phyloP scores from a whole-genome alignment of 2,797 vertebrate genomes.

The Chaetodon trifasciatus region DNA sequence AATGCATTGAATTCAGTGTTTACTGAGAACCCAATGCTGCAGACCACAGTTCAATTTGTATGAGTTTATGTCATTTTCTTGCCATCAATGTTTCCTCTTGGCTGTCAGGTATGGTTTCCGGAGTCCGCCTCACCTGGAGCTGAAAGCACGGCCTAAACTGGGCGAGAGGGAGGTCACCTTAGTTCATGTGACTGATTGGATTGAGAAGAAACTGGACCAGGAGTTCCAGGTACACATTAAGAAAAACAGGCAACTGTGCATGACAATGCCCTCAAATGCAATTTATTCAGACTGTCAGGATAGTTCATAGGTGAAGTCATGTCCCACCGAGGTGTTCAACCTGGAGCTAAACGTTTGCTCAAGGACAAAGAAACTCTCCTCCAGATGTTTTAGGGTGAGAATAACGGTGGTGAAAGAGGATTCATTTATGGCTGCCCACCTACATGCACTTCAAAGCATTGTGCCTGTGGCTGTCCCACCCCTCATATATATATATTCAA shows the following conservation, averaged over 20 bases:
- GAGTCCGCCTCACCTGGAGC: slow-evolving; percentile 93
- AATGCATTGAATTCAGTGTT: background rate
- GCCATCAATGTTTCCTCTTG: background rate
- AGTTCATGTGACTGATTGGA: slow-evolving; percentile 97
- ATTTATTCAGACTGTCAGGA: background rate
- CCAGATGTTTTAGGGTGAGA: slow-evolving; percentile 27
- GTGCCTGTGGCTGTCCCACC: slow-evolving; percentile 54
- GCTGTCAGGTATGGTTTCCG: slow-evolving; percentile 95
- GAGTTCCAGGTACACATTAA: slow-evolving; percentile 93
- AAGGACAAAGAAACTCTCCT: slow-evolving; percentile 14
- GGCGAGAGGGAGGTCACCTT: slow-evolving; percentile 98
- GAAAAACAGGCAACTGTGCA: background rate
- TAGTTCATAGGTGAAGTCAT: background rate
- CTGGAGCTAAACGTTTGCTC: slow-evolving; percentile 4
- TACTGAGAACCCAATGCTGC: background rate
- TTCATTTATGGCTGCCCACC: slow-evolving; percentile 48
- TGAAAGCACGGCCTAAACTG: slow-evolving; percentile 97
- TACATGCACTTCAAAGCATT: slow-evolving; percentile 59
- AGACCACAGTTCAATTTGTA: background rate
- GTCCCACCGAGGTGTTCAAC: background rate
- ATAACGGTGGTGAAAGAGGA: slow-evolving; percentile 32
- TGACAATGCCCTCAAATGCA: background rate
- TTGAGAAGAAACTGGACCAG: slow-evolving; percentile 97
- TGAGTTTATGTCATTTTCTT: background rate
- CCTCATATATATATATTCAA: slow-evolving; percentile 41